Evolutionary conservation across 2,797 vertebrate species (phyloP).

Genomic region (Periparus ater): DNA sequence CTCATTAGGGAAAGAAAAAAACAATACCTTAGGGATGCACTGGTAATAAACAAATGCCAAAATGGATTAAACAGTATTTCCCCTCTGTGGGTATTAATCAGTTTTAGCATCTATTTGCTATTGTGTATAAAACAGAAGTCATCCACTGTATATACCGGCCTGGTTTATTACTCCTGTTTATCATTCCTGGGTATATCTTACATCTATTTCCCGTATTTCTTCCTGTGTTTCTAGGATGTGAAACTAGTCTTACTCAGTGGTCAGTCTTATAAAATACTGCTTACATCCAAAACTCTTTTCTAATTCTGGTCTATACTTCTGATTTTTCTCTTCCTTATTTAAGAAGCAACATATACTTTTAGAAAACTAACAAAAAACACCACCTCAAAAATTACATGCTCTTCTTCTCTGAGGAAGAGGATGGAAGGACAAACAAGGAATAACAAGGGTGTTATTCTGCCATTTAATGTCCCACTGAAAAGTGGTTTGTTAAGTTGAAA

Average conservation of each 20-base stretch:
- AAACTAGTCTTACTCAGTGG: background rate
- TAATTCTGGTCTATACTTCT: background rate
- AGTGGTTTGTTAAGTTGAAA: background rate
- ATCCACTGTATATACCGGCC: background rate
- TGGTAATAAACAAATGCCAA: conserved; percentile 13
- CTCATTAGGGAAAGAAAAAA: background rate
- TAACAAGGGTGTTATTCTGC: background rate
- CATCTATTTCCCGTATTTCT: background rate
- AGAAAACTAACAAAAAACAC: background rate
- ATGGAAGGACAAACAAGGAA: background rate
- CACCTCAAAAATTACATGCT: background rate
- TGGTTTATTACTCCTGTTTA: conserved; percentile 60
- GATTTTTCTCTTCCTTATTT: background rate
- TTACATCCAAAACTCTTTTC: background rate
- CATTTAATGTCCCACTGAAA: background rate
- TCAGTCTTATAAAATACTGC: background rate
- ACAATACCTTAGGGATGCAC: background rate
- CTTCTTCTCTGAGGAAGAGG: background rate
- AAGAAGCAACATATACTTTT: background rate
- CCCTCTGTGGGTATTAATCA: background rate
- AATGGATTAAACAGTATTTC: background rate
- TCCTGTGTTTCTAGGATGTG: background rate
- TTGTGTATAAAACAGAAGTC: conserved; percentile 1
- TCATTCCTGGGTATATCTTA: conserved; percentile 1
- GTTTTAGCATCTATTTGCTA: conserved; percentile 5